Base-by-base conservation (phyloP, 64 coral and sea anemone species). In the Stichodactyla mertensii region DNA sequence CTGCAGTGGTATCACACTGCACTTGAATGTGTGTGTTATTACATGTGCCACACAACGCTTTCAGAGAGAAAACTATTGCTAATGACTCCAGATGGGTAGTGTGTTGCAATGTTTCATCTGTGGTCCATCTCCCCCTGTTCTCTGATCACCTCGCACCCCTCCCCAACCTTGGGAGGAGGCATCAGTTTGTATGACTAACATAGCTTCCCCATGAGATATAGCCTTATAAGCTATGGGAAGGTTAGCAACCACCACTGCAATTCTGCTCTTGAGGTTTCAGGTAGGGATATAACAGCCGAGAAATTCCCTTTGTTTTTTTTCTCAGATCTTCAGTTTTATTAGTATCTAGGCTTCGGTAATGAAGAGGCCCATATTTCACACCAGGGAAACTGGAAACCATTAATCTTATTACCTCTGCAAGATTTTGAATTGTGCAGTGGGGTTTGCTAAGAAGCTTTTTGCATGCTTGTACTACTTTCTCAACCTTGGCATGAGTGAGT, bases 131-230 rank as follows among this genome's bases (percentile, higher is more conserved):
- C 16, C 88, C 88, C 83, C 89, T 86, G 83, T 86, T 78, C 57
- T 86, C 66, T 85, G 59, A 27, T 70, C 52, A 52, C 56, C 83
- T 60, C 55, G 27, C 14, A 60, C 70, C 61, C 89, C 82, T 85
- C 69, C 89, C 89, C 89, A 90, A 11, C 89, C 83, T 61, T 90
- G 82, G n/a, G 83, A 36, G 6, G 89, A 90, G 55, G 83, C 69
- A 86, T 90, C 89, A 20, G 89, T 90, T 77, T 90, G 83, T 23
- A 86, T 85, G 61, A 59, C 19, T n/a, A 85, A 9, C 5, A 85
- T 81, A 27, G 88, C 60, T 16, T 85, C 82, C 54, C 88, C 88
- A 74, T 90, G 82, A 85, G 88, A 90, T 26, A 84, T 85, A 19
- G 61, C 23, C 27, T 84, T 90, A 36, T 9, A 82, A 52, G 79